Evolutionary conservation across 53 echinoderm and acorn worm genomes (phyloP).

Genomic region (Zoroaster sp.): DNA sequence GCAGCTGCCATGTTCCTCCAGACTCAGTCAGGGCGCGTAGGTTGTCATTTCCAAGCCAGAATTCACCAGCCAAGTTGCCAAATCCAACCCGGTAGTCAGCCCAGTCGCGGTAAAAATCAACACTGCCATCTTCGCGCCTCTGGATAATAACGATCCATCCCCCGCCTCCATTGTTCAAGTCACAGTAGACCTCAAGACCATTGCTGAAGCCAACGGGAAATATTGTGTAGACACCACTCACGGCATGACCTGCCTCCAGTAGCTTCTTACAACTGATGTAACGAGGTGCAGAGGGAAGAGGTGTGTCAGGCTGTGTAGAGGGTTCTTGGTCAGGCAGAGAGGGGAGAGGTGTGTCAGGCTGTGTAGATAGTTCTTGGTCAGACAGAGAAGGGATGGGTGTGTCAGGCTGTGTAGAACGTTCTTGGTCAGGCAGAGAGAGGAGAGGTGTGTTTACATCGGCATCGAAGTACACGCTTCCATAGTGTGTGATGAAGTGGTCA

Average conservation of each 20-base stretch:
- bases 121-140: not conserved
- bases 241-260: not conserved
- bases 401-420: not conserved
- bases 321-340: no score
- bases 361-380: no score
- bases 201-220: not conserved
- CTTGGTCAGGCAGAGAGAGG: not conserved
- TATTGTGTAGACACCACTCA: slow-evolving; percentile 17
- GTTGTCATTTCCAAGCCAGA: not conserved
- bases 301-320: no score
- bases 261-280: not conserved
- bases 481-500: not conserved
- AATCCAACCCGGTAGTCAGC: not conserved
- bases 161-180: not conserved
- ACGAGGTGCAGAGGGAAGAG: not conserved
- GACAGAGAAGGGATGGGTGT: no score
- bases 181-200: not conserved
- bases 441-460: not conserved
- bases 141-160: not conserved
- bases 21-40: not conserved
- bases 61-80: not conserved
- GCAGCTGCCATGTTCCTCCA: not conserved
- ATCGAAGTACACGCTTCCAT: slow-evolving; percentile 19
- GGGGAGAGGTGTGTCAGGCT: no score
- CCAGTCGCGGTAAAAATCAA: slow-evolving; percentile 3